Percentiles rank a stretch among this genome's conserved stretches.
These are phyloP conservation scores for Polietes domitor DNA, from an alignment of 2,888 invertebrate species.

Conservation along the genomic window DNA sequence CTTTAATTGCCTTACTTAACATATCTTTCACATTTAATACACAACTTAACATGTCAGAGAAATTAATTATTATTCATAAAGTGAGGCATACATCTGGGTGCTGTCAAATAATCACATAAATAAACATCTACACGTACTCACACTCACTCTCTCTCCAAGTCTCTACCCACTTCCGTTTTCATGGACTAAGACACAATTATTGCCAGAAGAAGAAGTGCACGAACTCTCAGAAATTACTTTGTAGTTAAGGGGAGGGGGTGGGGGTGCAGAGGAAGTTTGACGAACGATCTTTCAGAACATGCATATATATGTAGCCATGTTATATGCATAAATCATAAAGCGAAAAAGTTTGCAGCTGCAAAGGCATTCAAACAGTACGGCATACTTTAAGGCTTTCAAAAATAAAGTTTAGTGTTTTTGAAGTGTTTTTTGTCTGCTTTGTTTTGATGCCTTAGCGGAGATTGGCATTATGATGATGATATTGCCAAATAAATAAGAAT, in stretches of 20 bases:
- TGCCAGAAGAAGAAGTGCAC: not conserved
- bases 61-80: conserved; percentile 42
- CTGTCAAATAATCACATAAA: conserved; percentile 27
- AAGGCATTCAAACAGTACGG: not conserved
- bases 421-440: not conserved
- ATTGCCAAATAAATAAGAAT: not conserved
- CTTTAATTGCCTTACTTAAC: conserved; percentile 35
- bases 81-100: conserved; percentile 13
- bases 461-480: not conserved
- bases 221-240: not conserved
- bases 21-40: conserved; percentile 28
- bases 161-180: not conserved
- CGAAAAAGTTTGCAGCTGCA: conserved; percentile 2
- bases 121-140: not conserved
- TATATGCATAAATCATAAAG: conserved; percentile 19
- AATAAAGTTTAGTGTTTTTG: conserved; percentile 1
- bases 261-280: not conserved
- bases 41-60: conserved; percentile 24
- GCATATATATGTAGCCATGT: not conserved
- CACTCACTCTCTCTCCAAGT: not conserved
- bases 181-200: not conserved
- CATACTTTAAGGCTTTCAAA: conserved; percentile 17
- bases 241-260: not conserved
- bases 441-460: too few species aligned
- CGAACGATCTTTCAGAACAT: not conserved